Percentiles rank a stretch among this genome's conserved stretches.
Evolutionary conservation across 2,797 vertebrate species (phyloP).

Genomic region (Diceros bicornis): DNA sequence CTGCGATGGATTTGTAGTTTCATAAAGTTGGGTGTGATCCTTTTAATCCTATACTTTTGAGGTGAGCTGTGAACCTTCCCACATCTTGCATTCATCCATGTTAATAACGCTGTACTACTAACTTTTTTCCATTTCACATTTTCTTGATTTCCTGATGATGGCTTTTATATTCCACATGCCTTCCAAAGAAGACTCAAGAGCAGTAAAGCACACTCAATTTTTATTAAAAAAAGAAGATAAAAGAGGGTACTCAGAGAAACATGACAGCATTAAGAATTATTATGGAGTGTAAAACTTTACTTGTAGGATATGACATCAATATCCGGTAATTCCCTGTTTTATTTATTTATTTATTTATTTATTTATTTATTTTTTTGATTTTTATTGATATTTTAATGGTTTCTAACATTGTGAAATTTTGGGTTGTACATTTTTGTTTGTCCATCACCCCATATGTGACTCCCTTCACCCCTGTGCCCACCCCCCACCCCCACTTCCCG

Average conservation of each 20-base stretch:
- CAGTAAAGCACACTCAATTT: conserved; percentile 76
- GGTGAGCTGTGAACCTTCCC: neutral
- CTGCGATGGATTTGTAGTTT: neutral
- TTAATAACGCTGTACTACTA: neutral
- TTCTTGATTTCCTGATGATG: conserved; percentile 65
- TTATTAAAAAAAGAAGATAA: conserved; percentile 66
- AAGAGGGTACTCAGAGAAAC: conserved; percentile 71
- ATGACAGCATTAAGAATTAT: conserved; percentile 47
- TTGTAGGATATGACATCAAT: conserved; percentile 42
- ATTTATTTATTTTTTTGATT: too few relatives aligned
- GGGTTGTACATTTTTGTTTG: too few relatives aligned
- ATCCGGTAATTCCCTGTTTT: neutral
- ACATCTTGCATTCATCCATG: neutral
- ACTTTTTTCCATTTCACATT: conserved; percentile 48
- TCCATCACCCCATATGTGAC: too few relatives aligned
- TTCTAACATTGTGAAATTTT: too few relatives aligned
- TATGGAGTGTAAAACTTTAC: conserved; percentile 36
- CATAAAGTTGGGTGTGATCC: neutral
- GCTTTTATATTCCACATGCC: conserved; percentile 63
- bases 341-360: too few relatives aligned
- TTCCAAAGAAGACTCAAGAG: conserved; percentile 73
- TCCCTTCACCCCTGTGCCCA: too few relatives aligned
- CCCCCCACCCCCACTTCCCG: too few relatives aligned
- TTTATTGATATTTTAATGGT: too few relatives aligned
- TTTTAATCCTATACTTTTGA: neutral